phyloP scores from a whole-genome alignment of 2,888 invertebrate genomes.

The Falcaria lacertinaria region DNA sequence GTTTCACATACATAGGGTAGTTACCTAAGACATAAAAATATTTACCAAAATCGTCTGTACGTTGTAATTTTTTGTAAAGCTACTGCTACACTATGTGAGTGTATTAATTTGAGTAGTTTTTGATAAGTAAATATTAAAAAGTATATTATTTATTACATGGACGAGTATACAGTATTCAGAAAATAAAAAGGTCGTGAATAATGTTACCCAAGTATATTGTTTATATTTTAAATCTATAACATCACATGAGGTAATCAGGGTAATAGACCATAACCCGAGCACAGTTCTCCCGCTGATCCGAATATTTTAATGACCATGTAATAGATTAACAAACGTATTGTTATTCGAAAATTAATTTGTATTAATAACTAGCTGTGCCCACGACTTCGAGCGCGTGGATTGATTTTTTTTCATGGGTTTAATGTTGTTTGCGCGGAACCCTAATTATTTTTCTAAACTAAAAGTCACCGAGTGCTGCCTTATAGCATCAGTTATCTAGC shows the following conservation, averaged over 20 bases:
- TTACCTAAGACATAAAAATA: slow-evolving; percentile 23
- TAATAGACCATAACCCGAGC: slow-evolving; percentile 45
- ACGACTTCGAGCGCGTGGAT: too few relatives aligned
- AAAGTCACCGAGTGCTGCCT: too few relatives aligned
- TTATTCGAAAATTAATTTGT: background rate
- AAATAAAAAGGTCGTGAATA: slow-evolving; percentile 1
- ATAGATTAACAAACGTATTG: background rate
- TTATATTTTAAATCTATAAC: background rate
- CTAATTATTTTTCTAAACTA: too few relatives aligned
- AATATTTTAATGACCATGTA: too few relatives aligned
- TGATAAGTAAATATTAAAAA: slow-evolving; percentile 75
- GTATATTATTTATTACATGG: slow-evolving; percentile 52
- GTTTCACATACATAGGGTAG: slow-evolving; percentile 51
- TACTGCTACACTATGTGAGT: slow-evolving; percentile 66
- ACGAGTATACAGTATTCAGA: slow-evolving; percentile 43
- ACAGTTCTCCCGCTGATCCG: slow-evolving; percentile 10
- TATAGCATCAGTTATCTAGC: too few relatives aligned
- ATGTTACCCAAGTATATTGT: slow-evolving; percentile 5
- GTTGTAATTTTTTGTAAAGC: slow-evolving; percentile 74
- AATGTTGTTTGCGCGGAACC: too few relatives aligned
- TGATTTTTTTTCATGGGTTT: too few relatives aligned
- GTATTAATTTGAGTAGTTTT: slow-evolving; percentile 73
- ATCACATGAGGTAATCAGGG: slow-evolving; percentile 65
- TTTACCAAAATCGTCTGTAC: slow-evolving; percentile 46
- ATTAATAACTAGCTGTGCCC: too few relatives aligned